These are phyloP conservation scores for Drosophila kokeensis DNA, from an alignment of 2,888 invertebrate species.

Conservation along the genomic window DNA sequence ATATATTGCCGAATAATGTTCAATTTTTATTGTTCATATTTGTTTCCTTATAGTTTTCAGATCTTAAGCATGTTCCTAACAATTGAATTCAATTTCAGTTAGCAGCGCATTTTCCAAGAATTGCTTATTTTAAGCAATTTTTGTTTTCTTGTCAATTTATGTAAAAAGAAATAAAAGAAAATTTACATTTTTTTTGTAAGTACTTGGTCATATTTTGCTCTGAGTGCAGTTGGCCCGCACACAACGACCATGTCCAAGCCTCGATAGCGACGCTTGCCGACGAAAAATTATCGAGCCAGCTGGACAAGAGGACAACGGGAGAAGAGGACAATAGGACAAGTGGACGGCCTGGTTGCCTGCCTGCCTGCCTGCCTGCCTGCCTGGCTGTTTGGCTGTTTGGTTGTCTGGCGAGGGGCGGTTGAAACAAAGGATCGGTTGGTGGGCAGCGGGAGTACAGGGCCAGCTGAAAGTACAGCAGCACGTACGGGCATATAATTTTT, in stretches of 20 bases:
- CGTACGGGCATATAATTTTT: conserved; percentile 81
- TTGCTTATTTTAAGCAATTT: not conserved
- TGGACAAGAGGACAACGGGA: not conserved
- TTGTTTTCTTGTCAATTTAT: not conserved
- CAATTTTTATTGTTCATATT: not conserved
- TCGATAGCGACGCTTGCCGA: conserved; percentile 53
- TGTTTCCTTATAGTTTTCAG: not conserved
- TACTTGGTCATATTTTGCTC: not conserved
- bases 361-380: not conserved
- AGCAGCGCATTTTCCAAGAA: not conserved
- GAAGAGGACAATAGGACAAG: not conserved
- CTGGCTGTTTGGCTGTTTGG: conserved; percentile 13
- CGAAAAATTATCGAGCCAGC: conserved; percentile 67
- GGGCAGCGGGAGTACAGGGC: not conserved
- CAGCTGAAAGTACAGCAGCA: conserved; percentile 53
- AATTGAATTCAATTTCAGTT: not conserved
- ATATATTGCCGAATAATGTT: no score
- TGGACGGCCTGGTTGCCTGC: conserved; percentile 5
- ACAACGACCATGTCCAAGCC: conserved; percentile 43
- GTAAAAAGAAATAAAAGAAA: not conserved
- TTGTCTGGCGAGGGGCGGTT: conserved; percentile 7
- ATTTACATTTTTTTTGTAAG: not conserved
- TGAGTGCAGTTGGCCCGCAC: conserved; percentile 1
- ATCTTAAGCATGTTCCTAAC: no score
- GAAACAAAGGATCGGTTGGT: conserved; percentile 8